Evolutionary conservation across 2,888 invertebrate species (phyloP).

Genomic region (Apoda limacodes): DNA sequence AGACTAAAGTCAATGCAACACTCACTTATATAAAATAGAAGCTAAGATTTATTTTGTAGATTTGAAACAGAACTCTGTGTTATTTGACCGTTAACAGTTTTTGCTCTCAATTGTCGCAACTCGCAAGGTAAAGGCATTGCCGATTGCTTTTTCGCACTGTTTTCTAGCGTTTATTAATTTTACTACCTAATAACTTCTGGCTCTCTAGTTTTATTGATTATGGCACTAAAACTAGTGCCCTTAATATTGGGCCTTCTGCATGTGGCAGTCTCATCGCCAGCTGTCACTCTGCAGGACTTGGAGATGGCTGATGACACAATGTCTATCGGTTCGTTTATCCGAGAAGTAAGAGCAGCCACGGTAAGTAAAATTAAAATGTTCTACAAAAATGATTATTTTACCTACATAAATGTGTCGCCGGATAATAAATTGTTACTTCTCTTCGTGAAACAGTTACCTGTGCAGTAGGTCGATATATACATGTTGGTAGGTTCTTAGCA

Average conservation of each 20-base stretch:
- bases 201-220: no score
- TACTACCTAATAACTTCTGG: no score
- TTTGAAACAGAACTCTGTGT: conserved; percentile 32
- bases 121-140: conserved; percentile 27
- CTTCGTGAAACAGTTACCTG: no score
- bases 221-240: conserved; percentile 31
- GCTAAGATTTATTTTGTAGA: conserved; percentile 33
- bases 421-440: no score
- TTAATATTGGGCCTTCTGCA: conserved; percentile 38
- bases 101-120: conserved; percentile 19
- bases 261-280: conserved; percentile 31
- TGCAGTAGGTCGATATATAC: no score
- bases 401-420: neutral
- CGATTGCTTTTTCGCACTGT: no score
- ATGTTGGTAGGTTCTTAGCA: no score
- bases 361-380: conserved; percentile 31
- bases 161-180: no score
- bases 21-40: conserved; percentile 59
- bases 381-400: conserved; percentile 1
- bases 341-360: conserved; percentile 67
- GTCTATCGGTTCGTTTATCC: conserved; percentile 67
- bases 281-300: conserved; percentile 40
- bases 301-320: conserved; percentile 60
- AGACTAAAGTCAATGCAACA: conserved; percentile 39
- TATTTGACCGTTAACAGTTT: conserved; percentile 27